Base-by-base conservation (phyloP, 2,113 vertebrate genomes). In the Triplophysa dalaica region DNA sequence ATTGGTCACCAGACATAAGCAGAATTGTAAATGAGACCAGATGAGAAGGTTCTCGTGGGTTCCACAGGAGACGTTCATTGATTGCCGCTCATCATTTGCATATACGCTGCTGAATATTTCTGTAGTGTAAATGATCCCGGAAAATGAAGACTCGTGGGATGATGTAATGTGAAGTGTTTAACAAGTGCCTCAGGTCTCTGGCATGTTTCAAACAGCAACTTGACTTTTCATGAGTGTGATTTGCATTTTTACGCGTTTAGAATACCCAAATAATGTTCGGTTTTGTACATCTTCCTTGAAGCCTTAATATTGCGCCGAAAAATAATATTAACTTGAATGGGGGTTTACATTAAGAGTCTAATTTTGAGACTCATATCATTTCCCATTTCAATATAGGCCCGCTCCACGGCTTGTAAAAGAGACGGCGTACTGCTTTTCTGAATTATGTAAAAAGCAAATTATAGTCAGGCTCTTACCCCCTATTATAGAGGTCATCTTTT, bases 401-500 rank as follows among this genome's bases (percentile, higher is more conserved):
- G 21, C 19, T 77, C 62, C 29, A 5, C 54, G 41, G 21, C 29
- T 10, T 70, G 56, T 43, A 13, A 74, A 61, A 75, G 60, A 69
- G 52, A 58, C 19, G 29, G 64, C 29, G 33, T 38, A 67, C 76
- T 19, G 52, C 26, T 45, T 58, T 43, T 29, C 21, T 3, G 1
- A 70, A 70, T 61, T 60, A 79, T 70, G 78, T 38, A 43, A 73
- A 56, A 80, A 54, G 29, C 26, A 56, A 73, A 80, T 80, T 64
- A 80, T 56, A 65, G 24, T 65, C 6, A 12, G 22, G 14, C 63
- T 38, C 52, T 48, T 68, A 75, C 26, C 72, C 56, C 41, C 73
- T 43, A 75, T 81, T 68, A 75, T 4, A 0, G 41, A 81, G 79
- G 79, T 68, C 79, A 75, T 81, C 52, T 60, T 75, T 75, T 33